Evolutionary conservation across 2,888 invertebrate genomes (phyloP), one percentile per base, ranked within the genome.

Genomic region (Rhogogaster chlorosoma): DNA sequence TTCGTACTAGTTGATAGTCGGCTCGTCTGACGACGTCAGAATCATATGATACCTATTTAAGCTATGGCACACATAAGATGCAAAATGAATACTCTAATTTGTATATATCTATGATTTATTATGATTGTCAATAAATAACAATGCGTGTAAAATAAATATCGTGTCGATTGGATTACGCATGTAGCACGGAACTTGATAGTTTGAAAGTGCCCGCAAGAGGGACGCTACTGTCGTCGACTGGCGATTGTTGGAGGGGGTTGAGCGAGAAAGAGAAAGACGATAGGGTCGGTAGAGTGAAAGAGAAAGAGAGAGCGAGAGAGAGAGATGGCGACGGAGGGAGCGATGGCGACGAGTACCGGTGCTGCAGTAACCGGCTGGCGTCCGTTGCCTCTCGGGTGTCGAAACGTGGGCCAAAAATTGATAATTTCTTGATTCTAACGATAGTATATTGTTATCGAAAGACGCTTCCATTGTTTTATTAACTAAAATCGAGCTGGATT

Each of bases 311-410:
- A 86, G 61, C 78, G 77, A 67, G 85, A 85, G 78, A 80, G 84
- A 45, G 77, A 78, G 82, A 83, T 64, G 57, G 83, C 57, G 80
- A 84, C 26, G 73, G 71, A 70, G 83, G 83, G 84, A 87, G 89
- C 87, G 85, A 85, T 87, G 86, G 85, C 73, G 84, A 84, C 87
- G 87, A 87, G 88, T 87, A 88, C 90, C 90, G 90, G 89, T 87
- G 88, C 85, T 89, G 89, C 89, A 91, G 91, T 91, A 89, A 91
- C 91, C 91, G 91, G 91, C 90, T 91, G 89, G 89, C 89, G 89
- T 91, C 88, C 89, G 90, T 89, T 87, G 89, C 88, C 88, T 87
- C 88, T 88, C 86, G 87, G 87, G 82, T 88, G 86, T 88, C 78
- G 87, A 88, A 89, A 89, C 88, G 88, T 87, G 88, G 87, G 61